A percentile compares a stretch with the other conserved stretches of the same genome.
Evolutionary conservation across 2,113 vertebrate genomes (phyloP).

Genomic region (Micronycteris hirsuta): DNA sequence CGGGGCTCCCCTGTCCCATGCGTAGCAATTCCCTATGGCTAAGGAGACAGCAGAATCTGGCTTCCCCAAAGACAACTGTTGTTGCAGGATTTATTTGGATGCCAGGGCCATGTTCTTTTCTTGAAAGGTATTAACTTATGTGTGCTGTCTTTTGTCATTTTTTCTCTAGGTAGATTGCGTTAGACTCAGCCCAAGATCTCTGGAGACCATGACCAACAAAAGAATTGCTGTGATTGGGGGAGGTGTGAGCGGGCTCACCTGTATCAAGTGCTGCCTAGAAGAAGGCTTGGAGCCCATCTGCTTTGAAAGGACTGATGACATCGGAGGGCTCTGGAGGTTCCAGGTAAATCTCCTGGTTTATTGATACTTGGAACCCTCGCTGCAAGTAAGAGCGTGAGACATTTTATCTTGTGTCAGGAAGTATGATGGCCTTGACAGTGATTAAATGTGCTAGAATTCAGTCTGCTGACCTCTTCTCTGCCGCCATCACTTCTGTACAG

Average conservation of each 20-base stretch:
- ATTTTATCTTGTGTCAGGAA: not conserved
- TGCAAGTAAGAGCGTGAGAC: not conserved
- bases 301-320: constrained; percentile 86
- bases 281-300: constrained; percentile 85
- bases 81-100: not conserved
- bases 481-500: not conserved
- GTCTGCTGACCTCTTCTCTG: not conserved
- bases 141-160: not conserved
- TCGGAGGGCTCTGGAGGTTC: constrained; percentile 90
- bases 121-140: not conserved
- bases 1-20: fast-evolving
- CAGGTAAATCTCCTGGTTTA: constrained; percentile 69
- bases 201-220: constrained; percentile 47
- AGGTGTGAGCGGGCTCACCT: constrained; percentile 83
- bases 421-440: not conserved
- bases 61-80: not conserved
- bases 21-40: fast-evolving
- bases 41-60: not conserved
- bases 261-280: constrained; percentile 85
- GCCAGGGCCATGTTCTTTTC: not conserved
- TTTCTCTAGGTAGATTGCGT: not conserved
- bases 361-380: not conserved
- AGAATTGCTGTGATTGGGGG: constrained; percentile 76
- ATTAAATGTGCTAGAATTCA: not conserved
- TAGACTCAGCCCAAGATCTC: not conserved